Percentiles rank a stretch among this genome's conserved stretches.
phyloP scores from a whole-genome alignment of 2,888 invertebrate genomes.

The Elmis aenea region DNA sequence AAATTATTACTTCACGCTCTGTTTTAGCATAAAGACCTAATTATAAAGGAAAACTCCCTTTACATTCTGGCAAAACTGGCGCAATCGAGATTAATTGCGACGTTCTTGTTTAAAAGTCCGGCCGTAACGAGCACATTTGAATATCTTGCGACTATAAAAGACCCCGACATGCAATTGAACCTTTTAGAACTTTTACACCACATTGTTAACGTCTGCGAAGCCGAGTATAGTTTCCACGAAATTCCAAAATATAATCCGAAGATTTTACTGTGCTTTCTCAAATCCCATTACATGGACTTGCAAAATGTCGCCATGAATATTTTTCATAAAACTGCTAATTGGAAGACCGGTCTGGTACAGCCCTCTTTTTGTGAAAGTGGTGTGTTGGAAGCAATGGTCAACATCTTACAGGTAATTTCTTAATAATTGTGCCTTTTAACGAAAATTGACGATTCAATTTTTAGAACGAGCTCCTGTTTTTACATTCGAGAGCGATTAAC shows the following conservation, averaged over 20 bases:
- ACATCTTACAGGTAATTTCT: not conserved
- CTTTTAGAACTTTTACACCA: not conserved
- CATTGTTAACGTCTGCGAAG: not conserved
- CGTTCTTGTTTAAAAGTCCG: no score
- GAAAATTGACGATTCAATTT: no score
- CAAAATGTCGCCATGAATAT: conserved; percentile 3
- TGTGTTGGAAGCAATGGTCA: conserved; percentile 2
- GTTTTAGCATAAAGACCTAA: no score
- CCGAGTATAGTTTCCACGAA: not conserved
- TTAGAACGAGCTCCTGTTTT: no score
- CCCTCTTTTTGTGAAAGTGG: not conserved
- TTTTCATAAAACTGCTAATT: not conserved
- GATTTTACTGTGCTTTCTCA: conserved; percentile 1
- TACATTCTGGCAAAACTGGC: no score
- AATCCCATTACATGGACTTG: conserved; percentile 1
- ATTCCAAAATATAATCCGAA: not conserved
- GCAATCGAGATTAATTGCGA: no score
- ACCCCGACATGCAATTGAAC: conserved; percentile 4
- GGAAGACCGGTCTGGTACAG: conserved; percentile 1
- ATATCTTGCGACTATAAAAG: not conserved
- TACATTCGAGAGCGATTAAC: no score
- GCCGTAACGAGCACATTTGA: no score
- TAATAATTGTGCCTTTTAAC: no score
- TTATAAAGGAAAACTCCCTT: no score
- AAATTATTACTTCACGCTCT: no score